Base-by-base conservation (phyloP, 1,140 invertebrate genomes). In the Bombus terrestris region DNA sequence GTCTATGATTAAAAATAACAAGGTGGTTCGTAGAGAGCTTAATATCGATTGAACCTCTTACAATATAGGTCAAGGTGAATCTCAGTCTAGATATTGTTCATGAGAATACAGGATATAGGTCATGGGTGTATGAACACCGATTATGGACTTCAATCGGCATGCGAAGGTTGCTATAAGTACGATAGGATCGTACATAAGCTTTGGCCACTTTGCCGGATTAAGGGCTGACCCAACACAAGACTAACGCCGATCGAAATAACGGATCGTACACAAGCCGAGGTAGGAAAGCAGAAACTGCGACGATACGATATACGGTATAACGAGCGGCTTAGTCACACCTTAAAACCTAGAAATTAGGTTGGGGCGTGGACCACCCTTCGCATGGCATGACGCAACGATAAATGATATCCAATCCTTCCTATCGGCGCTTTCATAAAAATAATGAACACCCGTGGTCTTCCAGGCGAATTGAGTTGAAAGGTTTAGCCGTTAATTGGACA, bases 311-410 rank as follows among this genome's bases (percentile, higher is more conserved):
- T 57, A 53, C 47, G 47, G 18, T 53, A 82, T 32, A 53, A 86
- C 53, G 75, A 64, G 75, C 83, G 77, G 47, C 86, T 72, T 75
- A 86, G 92, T 93, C 92, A 90, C 93, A 92, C 93, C 93, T 92
- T 91, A 82, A 91, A 92, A 91, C 80, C 84, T 88, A 88, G 90
- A 92, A 93, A 93, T 92, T 86, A 89, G 84, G 71, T 32, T 85
- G 84, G 86, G 85, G 89, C 69, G 85, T 87, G 81, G 86, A 57
- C 83, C 81, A 86, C 57, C 77, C 73, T 62, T 81, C 43, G 37
- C 43, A 39, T 53, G 57, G n/a, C 68, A 66, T 85, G 82, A 89
- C 83, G 77, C 76, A 89, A 86, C 72, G 62, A 32, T 39, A 47
- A 64, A 43, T 62, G 76, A 89, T 88, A 86, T 76, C 85, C 81